Base-by-base conservation (phyloP, 2,113 vertebrate species). In the Coreoperca whiteheadi region DNA sequence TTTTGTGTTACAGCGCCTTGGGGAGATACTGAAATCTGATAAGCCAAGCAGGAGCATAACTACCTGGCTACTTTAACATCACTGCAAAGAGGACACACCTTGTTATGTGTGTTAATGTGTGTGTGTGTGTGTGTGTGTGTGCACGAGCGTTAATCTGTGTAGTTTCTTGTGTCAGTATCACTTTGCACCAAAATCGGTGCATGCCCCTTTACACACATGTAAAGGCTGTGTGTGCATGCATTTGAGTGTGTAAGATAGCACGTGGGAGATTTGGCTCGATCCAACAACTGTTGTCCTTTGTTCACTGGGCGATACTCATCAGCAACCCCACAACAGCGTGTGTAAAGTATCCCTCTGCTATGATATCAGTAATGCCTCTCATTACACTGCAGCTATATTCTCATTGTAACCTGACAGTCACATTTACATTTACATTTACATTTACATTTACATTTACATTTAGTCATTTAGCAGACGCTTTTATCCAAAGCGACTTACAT, bases 11-110 rank as follows among this genome's bases (percentile, higher is more conserved):
- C 87, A 82, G 59, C 48, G 87, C 94, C 93, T 90, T 46, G 91
- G 94, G 83, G 41, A 88, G 75, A 77, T 90, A 68, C 89, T 91
- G 93, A 93, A 94, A 95, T 93, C 92, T 94, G 94, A 95, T 95
- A 94, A 95, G 89, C 85, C 41, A 68, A 90, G 87, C 84, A 83
- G 78, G 77, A 91, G 87, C 67, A 74, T 94, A 94, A 94, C 95
- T 94, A 94, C 92, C 91, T 93, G 83, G 77, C 87, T 91, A 86
- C 87, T 92, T 90, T 90, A 94, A 90, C 91, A 91, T 92, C 82
- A 86, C 75, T 89, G 89, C 66, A 85, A 79, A 85, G 72, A 43
- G 63, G 87, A 88, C 82, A 87, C 93, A 84, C 87, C 88, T 89
- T 83, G 41, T 14, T 65, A 59, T 39, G 66, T 80, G 18, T 81